Evolutionary conservation across 2,888 invertebrate species (phyloP).

Genomic region (Lymantria monacha): DNA sequence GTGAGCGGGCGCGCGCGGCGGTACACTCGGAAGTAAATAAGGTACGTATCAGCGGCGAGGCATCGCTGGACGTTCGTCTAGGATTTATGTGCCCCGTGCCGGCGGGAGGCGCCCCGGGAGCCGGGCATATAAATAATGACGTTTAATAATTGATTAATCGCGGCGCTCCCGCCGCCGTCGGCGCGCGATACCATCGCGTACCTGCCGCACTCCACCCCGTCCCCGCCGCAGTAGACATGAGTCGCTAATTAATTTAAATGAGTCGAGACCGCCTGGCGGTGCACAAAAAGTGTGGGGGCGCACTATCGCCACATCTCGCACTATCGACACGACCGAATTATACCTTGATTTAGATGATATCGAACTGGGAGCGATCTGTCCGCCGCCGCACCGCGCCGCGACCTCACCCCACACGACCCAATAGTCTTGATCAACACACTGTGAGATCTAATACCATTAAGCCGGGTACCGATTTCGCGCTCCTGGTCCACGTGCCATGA

Average conservation of each 20-base stretch:
- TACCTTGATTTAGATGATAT: slow-evolving; percentile 54
- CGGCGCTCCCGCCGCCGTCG: slow-evolving; percentile 38
- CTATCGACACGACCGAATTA: slow-evolving; percentile 39
- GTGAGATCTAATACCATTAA: too few relatives aligned
- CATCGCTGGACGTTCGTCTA: slow-evolving; percentile 42
- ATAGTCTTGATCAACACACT: slow-evolving; percentile 13
- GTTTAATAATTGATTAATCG: slow-evolving; percentile 74
- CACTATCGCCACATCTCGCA: slow-evolving; percentile 31
- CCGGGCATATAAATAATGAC: slow-evolving; percentile 63
- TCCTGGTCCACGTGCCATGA: too few relatives aligned
- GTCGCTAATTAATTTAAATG: slow-evolving; percentile 73
- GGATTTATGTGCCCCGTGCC: slow-evolving; percentile 43
- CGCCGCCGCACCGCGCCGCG: slow-evolving; percentile 7
- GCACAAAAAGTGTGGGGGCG: slow-evolving; percentile 35
- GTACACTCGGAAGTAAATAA: slow-evolving; percentile 59
- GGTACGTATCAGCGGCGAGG: slow-evolving; percentile 56
- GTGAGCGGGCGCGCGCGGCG: slow-evolving; percentile 15
- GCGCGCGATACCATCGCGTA: slow-evolving; percentile 32
- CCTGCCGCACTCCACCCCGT: slow-evolving; percentile 22
- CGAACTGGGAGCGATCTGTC: slow-evolving; percentile 32
- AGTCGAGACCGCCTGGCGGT: slow-evolving; percentile 48
- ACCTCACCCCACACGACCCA: background rate
- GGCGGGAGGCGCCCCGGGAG: slow-evolving; percentile 38
- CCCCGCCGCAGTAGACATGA: slow-evolving; percentile 46
- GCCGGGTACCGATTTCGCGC: too few relatives aligned